Evolutionary conservation across 2,797 vertebrate genomes (phyloP).

Genomic region (Cyclopterus lumpus): DNA sequence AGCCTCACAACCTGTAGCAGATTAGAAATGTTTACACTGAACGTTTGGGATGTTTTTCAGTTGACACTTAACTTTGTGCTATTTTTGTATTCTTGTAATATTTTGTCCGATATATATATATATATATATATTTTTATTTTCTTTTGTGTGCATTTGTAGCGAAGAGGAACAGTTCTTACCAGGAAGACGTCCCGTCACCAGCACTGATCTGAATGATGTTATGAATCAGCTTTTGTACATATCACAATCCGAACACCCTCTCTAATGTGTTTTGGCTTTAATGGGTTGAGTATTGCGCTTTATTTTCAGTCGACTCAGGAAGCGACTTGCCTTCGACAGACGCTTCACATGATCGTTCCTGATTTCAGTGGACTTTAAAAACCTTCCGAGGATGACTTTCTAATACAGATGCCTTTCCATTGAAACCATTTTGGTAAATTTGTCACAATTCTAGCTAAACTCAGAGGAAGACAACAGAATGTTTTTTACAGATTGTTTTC

Average conservation of each 20-base stretch:
- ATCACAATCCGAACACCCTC: slow-evolving; percentile 64
- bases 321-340: slow-evolving; percentile 6
- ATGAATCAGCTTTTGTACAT: slow-evolving; percentile 70
- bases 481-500: slow-evolving; percentile 84
- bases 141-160: slow-evolving; percentile 69
- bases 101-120: slow-evolving; percentile 29
- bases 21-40: slow-evolving; percentile 81
- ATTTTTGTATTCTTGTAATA: slow-evolving; percentile 74
- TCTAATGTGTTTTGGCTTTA: slow-evolving; percentile 47
- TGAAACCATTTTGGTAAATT: slow-evolving; percentile 58
- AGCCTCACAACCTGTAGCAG: slow-evolving; percentile 75
- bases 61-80: slow-evolving; percentile 64
- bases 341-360: slow-evolving; percentile 25
- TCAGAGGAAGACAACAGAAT: slow-evolving; percentile 81
- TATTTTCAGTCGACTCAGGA: slow-evolving; percentile 36
- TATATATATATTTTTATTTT: slow-evolving; percentile 42
- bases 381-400: slow-evolving; percentile 32
- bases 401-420: slow-evolving; percentile 65
- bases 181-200: slow-evolving; percentile 75
- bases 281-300: neutral
- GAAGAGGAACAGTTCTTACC: slow-evolving; percentile 51
- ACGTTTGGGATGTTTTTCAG: slow-evolving; percentile 63
- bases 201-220: slow-evolving; percentile 70
- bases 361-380: slow-evolving; percentile 41
- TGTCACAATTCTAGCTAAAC: slow-evolving; percentile 60